Evolutionary conservation across 64 coral and sea anemone species (phyloP).

Genomic region (Platygyra sinensis): DNA sequence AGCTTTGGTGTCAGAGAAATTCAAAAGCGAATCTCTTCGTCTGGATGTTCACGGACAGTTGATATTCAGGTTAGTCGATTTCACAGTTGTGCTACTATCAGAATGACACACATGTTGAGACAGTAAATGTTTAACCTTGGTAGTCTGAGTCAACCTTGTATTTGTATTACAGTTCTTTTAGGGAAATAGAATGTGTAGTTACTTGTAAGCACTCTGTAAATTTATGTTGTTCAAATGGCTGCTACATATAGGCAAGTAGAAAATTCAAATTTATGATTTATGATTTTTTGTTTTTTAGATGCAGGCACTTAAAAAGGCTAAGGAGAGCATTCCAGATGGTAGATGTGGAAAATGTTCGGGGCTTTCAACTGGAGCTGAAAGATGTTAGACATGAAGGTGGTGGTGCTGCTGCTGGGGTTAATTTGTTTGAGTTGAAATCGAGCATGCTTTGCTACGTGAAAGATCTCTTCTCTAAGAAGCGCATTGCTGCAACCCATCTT

Average conservation of each 20-base stretch:
- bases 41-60: constrained; percentile 68
- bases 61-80: constrained; percentile 48
- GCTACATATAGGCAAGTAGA: background rate
- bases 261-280: constrained; percentile 10
- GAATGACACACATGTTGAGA: background rate
- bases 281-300: constrained; percentile 31
- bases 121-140: background rate
- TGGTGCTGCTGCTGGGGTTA: background rate
- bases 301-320: constrained; percentile 53
- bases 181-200: too few relatives aligned
- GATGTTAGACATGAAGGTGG: background rate
- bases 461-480: constrained; percentile 47
- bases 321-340: constrained; percentile 52
- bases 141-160: background rate
- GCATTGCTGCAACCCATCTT: constrained; percentile 49
- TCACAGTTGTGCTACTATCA: background rate
- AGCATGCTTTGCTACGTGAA: background rate
- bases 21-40: constrained; percentile 41
- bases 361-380: constrained; percentile 22
- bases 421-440: constrained; percentile 2
- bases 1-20: constrained; percentile 59
- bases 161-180: too few relatives aligned
- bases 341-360: constrained; percentile 27
- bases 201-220: background rate
- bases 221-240: background rate